Base-by-base conservation (phyloP, 2,888 invertebrate species). In the Lasioglossum zephyrum region DNA sequence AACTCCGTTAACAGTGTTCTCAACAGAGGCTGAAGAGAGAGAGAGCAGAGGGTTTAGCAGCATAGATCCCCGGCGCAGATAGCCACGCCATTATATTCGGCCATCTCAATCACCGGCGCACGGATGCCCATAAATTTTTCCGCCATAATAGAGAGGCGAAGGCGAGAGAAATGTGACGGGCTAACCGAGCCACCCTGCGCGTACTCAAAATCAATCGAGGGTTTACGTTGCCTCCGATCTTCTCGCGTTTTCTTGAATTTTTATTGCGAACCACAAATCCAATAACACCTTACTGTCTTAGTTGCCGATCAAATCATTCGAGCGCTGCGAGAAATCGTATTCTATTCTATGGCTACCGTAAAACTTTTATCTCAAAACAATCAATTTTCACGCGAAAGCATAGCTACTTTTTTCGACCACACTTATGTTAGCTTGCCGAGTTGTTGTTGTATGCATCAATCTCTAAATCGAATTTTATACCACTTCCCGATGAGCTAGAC, bases 51-150 rank as follows among this genome's bases (percentile, higher is more conserved):
- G 66, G 66, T 31, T 36, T 36, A 31, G 66, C 26, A 13, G 60
- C 60, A 26, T 60, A 60, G 60, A 66, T 66, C 66, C 66, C 16
- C 66, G 36, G 86, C 84, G 92, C 89, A 88, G 92, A 92, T 92
- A 93, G 92, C 88, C 84, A 85, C 88, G 89, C 93, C 92, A 93
- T 93, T 92, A 92, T 91, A 92, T 93, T 91, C 92, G 91, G 91
- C 92, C 92, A 93, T 93, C 93, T 93, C 92, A 92, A 93, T 93
- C 93, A 93, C 92, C 90, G 91, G 88, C 88, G 91, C 89, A 89
- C 89, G 86, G 89, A 89, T 88, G 91, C 90, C 91, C 92, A 92
- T 93, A 93, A 93, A 93, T 93, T 93, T 91, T 91, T 89, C 87
- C 83, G 39, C 85, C 86, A 89, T 91, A 91, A 91, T 91, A 91